These are phyloP conservation scores for Thaleichthys pacificus DNA, from an alignment of 2,797 vertebrate genomes.

Conservation along the genomic window DNA sequence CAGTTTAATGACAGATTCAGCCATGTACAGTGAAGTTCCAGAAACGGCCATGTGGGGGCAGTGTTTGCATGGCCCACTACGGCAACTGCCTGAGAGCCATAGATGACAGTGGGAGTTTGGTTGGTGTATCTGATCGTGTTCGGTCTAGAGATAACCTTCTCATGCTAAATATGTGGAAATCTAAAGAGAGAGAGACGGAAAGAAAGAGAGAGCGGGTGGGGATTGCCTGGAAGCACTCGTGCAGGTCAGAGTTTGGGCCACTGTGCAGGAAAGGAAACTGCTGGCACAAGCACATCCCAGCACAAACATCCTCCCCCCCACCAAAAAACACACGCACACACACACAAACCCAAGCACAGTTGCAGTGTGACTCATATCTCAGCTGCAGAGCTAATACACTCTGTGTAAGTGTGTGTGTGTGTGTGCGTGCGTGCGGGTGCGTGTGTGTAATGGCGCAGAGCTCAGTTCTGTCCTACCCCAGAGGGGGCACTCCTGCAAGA, in stretches of 20 bases:
- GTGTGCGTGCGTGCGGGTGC: slow-evolving; percentile 12
- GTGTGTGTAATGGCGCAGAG: slow-evolving; percentile 36
- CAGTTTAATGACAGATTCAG: not conserved
- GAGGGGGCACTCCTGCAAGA: slow-evolving; percentile 63
- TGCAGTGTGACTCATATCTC: slow-evolving; percentile 59
- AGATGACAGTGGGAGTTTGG: not conserved
- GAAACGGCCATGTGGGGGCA: slow-evolving; percentile 52
- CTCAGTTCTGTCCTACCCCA: slow-evolving; percentile 53
- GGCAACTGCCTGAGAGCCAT: not conserved
- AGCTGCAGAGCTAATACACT: slow-evolving; percentile 50
- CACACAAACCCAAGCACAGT: slow-evolving; percentile 9
- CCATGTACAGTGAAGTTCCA: slow-evolving; percentile 20
- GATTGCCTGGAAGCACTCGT: slow-evolving; percentile 37
- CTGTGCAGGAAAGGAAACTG: slow-evolving; percentile 55
- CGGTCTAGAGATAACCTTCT: too few relatives aligned
- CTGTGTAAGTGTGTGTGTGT: slow-evolving; percentile 21
- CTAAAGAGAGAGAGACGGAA: slow-evolving; percentile 31
- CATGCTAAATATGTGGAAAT: not conserved
- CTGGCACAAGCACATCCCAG: slow-evolving; percentile 65
- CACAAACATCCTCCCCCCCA: slow-evolving; percentile 22
- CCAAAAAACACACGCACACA: slow-evolving; percentile 48
- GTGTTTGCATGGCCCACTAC: slow-evolving; percentile 51
- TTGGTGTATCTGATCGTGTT: too few relatives aligned
- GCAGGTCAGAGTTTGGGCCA: slow-evolving; percentile 46
- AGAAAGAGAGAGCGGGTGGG: slow-evolving; percentile 12